Conservation (phyloP, 2,888 invertebrate species). For the Drosophila kokeensis region DNA sequence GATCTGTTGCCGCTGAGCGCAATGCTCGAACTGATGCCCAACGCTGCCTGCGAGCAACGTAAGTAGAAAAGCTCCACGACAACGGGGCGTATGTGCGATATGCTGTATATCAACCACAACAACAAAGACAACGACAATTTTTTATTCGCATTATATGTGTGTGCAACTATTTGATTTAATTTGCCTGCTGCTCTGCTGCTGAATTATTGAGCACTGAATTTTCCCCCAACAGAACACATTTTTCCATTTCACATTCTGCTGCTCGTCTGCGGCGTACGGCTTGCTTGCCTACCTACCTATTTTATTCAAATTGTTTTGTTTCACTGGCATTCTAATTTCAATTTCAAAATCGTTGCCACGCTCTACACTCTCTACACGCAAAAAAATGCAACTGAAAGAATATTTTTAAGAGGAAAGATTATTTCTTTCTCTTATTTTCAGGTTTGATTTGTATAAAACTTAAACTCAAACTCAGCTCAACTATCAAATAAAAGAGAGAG, state of each 20-base stretch:
- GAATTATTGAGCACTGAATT: slow-evolving; percentile 63
- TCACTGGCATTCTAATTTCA: slow-evolving; percentile 70
- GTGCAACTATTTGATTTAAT: slow-evolving; percentile 76
- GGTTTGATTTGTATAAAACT: neutral
- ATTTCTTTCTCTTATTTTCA: neutral
- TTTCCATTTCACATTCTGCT: slow-evolving; percentile 7
- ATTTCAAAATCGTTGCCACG: slow-evolving; percentile 58
- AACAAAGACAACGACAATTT: neutral
- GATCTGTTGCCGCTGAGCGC: slow-evolving; percentile 73
- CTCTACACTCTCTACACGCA: no score
- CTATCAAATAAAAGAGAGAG: neutral
- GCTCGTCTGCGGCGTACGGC: slow-evolving; percentile 26
- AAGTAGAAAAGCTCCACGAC: slow-evolving; percentile 64
- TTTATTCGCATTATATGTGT: slow-evolving; percentile 75
- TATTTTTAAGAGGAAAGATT: neutral
- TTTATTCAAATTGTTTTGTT: slow-evolving; percentile 62
- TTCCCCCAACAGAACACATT: neutral
- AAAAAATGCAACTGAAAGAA: neutral
- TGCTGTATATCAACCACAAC: slow-evolving; percentile 55
- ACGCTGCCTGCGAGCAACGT: slow-evolving; percentile 56
- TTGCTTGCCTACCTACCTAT: neutral
- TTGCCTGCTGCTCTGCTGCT: slow-evolving; percentile 46
- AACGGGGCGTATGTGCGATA: slow-evolving; percentile 82
- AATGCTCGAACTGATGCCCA: slow-evolving; percentile 71
- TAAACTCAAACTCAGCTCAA: neutral